These are phyloP conservation scores for Papilio aristodemus DNA, from an alignment of 1,140 invertebrate genomes.

Conservation along the genomic window DNA sequence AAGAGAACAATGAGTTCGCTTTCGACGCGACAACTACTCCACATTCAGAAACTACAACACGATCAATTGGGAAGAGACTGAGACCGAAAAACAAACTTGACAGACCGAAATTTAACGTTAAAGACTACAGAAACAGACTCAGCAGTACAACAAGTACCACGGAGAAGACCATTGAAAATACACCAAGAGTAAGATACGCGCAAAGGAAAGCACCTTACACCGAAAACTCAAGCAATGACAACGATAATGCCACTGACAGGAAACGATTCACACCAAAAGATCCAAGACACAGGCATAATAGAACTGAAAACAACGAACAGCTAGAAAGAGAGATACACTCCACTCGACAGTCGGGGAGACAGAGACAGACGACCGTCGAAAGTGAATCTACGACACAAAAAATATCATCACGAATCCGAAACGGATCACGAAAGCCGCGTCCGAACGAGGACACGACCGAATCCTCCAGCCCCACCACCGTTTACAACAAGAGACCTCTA, in stretches of 20 bases:
- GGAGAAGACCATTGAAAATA: slow-evolving; percentile 67
- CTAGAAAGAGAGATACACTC: slow-evolving; percentile 58
- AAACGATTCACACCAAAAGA: slow-evolving; percentile 78
- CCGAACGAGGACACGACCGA: slow-evolving; percentile 65
- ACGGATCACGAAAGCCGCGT: slow-evolving; percentile 58
- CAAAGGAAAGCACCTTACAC: slow-evolving; percentile 65
- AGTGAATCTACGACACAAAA: slow-evolving; percentile 57
- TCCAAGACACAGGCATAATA: slow-evolving; percentile 66
- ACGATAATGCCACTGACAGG: slow-evolving; percentile 71
- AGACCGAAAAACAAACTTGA: slow-evolving; percentile 73
- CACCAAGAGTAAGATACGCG: slow-evolving; percentile 70
- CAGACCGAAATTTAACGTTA: slow-evolving; percentile 82
- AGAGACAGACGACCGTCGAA: slow-evolving; percentile 52
- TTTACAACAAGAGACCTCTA: slow-evolving; percentile 56
- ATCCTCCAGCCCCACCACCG: slow-evolving; percentile 48
- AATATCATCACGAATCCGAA: slow-evolving; percentile 69
- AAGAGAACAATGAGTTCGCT: slow-evolving; percentile 42
- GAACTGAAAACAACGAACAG: slow-evolving; percentile 57
- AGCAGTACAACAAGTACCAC: slow-evolving; percentile 81
- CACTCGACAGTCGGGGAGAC: slow-evolving; percentile 47
- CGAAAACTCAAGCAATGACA: slow-evolving; percentile 61
- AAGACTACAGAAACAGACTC: slow-evolving; percentile 81
- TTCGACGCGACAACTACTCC: slow-evolving; percentile 57
- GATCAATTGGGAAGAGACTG: slow-evolving; percentile 55
- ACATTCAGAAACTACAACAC: slow-evolving; percentile 51